These are phyloP conservation scores for Drosophila seclusa DNA, from an alignment of 2,888 invertebrate genomes.

Conservation along the genomic window DNA sequence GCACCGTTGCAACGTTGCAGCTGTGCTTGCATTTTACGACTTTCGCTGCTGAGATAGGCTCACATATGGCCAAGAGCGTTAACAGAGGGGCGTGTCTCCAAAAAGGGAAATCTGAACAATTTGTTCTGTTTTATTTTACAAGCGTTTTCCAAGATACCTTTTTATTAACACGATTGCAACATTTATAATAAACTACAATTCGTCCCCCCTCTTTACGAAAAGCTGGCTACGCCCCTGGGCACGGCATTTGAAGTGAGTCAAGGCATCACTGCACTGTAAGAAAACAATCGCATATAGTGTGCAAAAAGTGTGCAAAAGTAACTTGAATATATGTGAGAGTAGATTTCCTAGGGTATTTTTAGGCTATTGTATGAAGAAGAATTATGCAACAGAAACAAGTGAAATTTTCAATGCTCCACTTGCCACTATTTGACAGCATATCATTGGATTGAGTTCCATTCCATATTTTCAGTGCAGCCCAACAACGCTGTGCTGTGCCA, in stretches of 20 bases:
- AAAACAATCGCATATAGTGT: background rate
- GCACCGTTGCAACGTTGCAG: slow-evolving; percentile 18
- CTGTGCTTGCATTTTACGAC: slow-evolving; percentile 60
- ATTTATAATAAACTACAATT: background rate
- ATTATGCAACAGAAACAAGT: background rate
- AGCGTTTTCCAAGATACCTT: background rate
- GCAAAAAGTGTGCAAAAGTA: background rate
- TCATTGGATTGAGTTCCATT: background rate
- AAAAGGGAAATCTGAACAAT: background rate
- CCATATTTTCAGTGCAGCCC: slow-evolving; percentile 4
- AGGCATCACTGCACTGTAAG: background rate
- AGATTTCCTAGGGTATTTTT: background rate
- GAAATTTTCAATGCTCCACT: background rate
- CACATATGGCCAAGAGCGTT: background rate
- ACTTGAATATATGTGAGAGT: background rate
- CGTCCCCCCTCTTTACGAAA: background rate
- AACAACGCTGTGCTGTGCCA: slow-evolving; percentile 30
- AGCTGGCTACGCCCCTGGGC: background rate
- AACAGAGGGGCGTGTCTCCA: background rate
- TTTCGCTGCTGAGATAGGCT: slow-evolving; percentile 29
- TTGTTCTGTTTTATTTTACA: background rate
- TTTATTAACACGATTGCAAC: background rate
- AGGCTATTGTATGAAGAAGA: background rate
- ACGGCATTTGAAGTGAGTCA: background rate
- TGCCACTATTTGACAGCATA: background rate